phyloP scores from a whole-genome alignment of 35 echinoderm and acorn worm species.

The Acanthaster planci region DNA sequence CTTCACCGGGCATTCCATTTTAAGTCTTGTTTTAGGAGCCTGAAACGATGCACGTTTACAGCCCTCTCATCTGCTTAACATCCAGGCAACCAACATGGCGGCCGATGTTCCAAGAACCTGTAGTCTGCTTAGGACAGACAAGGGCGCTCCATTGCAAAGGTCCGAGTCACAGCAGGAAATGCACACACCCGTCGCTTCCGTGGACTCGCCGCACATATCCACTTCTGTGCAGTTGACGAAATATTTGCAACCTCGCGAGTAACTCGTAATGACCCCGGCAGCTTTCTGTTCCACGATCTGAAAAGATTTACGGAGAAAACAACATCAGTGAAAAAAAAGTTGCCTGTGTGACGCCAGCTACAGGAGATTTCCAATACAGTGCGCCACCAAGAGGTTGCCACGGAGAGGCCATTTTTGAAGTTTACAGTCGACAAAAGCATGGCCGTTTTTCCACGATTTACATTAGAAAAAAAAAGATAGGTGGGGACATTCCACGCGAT shows the following conservation, averaged over 20 bases:
- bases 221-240: conserved; percentile 5
- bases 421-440: too few relatives aligned
- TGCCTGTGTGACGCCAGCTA: too few relatives aligned
- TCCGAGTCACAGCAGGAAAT: not conserved
- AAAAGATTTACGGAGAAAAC: not conserved
- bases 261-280: not conserved
- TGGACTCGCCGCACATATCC: not conserved
- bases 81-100: not conserved
- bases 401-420: too few relatives aligned
- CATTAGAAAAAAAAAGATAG: too few relatives aligned
- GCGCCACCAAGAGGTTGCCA: too few relatives aligned
- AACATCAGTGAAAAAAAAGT: not conserved
- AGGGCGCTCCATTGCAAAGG: not conserved
- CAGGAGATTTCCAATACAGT: too few relatives aligned
- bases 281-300: conserved; percentile 22
- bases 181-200: not conserved
- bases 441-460: too few relatives aligned
- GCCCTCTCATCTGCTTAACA: not conserved
- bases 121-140: not conserved
- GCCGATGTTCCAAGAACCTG: not conserved
- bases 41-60: too few relatives aligned
- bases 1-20: too few relatives aligned
- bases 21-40: too few relatives aligned
- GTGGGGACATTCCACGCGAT: too few relatives aligned
- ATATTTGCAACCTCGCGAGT: not conserved